These are phyloP conservation scores for Nomada ferruginata DNA, from an alignment of 2,888 invertebrate genomes.

Conservation along the genomic window DNA sequence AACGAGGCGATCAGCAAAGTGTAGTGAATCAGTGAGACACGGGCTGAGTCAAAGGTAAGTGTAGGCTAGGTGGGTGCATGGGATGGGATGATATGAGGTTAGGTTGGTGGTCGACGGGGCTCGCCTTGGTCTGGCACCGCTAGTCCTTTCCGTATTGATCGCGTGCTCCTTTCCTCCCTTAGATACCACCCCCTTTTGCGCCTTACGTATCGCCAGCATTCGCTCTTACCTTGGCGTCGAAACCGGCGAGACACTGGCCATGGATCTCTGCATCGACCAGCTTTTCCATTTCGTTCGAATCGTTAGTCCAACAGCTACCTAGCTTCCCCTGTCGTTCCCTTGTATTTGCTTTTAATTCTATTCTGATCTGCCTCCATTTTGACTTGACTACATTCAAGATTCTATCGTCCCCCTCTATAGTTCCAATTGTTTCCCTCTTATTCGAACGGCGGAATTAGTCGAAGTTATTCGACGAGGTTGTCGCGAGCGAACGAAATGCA, in stretches of 20 bases:
- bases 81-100: conserved; percentile 80
- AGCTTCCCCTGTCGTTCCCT: too few species aligned
- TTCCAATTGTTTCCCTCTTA: too few species aligned
- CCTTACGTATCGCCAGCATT: conserved; percentile 69
- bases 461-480: background rate
- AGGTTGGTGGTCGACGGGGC: conserved; percentile 79
- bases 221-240: conserved; percentile 63
- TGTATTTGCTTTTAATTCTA: too few species aligned
- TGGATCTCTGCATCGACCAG: conserved; percentile 42
- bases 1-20: conserved; percentile 61
- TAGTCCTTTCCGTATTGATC: conserved; percentile 84
- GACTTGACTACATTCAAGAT: too few species aligned
- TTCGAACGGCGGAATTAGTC: too few species aligned
- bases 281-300: background rate
- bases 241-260: conserved; percentile 46
- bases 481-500: background rate
- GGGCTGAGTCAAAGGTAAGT: conserved; percentile 73
- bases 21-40: conserved; percentile 75
- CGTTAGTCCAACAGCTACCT: background rate
- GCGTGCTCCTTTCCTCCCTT: conserved; percentile 82
- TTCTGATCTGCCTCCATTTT: too few species aligned
- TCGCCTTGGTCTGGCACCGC: conserved; percentile 83
- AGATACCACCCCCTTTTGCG: conserved; percentile 79
- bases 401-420: too few species aligned
- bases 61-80: conserved; percentile 75